Conservation (phyloP, 2,113 vertebrate species). For the Baryphthengus martii region DNA sequence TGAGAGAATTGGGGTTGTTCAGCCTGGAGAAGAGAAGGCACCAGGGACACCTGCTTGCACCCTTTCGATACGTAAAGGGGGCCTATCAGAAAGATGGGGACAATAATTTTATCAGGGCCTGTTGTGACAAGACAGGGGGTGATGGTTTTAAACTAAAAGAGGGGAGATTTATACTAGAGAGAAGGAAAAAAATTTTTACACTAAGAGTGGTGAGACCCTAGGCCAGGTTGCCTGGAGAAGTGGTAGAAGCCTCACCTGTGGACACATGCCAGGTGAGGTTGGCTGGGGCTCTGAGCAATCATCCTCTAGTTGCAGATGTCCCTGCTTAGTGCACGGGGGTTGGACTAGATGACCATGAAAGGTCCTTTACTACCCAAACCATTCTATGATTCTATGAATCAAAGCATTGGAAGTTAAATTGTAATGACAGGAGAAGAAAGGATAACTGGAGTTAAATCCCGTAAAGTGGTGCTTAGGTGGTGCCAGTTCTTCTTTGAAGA, state of each 20-base stretch:
- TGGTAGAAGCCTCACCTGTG: background rate
- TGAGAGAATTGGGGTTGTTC: background rate
- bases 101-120: background rate
- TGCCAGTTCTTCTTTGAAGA: background rate
- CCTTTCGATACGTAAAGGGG: background rate
- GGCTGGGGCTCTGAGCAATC: background rate
- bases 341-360: background rate
- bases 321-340: background rate
- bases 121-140: background rate
- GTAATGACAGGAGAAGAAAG: background rate
- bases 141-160: background rate
- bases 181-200: background rate
- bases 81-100: background rate
- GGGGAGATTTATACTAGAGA: background rate
- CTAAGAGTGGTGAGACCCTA: background rate
- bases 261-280: background rate
- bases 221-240: background rate
- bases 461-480: background rate
- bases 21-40: background rate
- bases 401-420: background rate
- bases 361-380: background rate
- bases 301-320: background rate
- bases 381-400: background rate
- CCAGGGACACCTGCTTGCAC: background rate
- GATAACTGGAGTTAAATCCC: background rate